Evolutionary conservation across 2,888 invertebrate genomes (phyloP).

Genomic region (Netelia virgata): DNA sequence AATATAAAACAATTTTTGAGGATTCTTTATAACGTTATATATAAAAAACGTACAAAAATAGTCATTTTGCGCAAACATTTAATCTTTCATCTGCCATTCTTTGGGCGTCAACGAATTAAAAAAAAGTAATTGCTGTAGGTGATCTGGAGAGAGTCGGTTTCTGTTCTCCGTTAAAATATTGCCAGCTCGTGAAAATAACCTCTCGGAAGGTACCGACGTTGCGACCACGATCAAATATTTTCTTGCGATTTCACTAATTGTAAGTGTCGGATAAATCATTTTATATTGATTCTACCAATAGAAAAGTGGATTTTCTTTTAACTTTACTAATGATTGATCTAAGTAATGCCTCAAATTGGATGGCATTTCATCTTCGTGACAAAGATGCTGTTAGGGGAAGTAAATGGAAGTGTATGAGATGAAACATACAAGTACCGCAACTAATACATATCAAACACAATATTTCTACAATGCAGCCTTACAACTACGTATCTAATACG

Average conservation of each 20-base stretch:
- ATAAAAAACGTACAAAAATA: too few species aligned
- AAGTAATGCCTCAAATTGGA: conserved; percentile 58
- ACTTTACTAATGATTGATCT: conserved; percentile 28
- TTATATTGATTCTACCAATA: conserved; percentile 21
- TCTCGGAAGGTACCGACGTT: conserved; percentile 55
- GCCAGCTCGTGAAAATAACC: conserved; percentile 60
- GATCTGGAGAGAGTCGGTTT: conserved; percentile 57
- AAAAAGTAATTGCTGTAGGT: conserved; percentile 56
- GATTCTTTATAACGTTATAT: conserved; percentile 75
- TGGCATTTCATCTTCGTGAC: conserved; percentile 51
- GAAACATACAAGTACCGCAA: too few species aligned
- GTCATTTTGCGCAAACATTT: too few species aligned
- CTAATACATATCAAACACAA: too few species aligned
- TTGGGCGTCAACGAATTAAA: conserved; percentile 45
- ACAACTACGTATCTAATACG: too few species aligned
- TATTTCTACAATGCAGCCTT: too few species aligned
- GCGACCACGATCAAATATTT: conserved; percentile 43
- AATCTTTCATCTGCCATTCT: conserved; percentile 26
- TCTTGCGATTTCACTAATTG: conserved; percentile 25
- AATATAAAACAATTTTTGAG: conserved; percentile 75
- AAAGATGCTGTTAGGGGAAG: too few species aligned
- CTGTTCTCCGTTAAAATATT: conserved; percentile 56
- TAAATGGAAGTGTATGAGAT: too few species aligned
- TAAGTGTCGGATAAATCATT: conserved; percentile 23
- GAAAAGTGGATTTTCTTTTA: conserved; percentile 10